Evolutionary conservation across 2,888 invertebrate species (phyloP).

Genomic region (Drosophila phalerata): DNA sequence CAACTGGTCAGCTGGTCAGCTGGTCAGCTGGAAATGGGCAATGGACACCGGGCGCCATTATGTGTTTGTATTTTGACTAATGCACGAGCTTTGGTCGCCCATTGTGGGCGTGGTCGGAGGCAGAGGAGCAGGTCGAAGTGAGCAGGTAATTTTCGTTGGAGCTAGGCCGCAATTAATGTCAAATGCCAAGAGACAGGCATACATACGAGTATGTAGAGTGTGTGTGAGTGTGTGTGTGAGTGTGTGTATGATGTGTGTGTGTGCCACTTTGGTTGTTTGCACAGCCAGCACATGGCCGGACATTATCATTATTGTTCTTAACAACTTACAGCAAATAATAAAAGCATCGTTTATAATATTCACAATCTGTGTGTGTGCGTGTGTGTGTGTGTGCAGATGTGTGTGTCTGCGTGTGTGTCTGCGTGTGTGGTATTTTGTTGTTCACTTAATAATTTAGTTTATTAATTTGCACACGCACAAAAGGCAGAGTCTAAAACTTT

Average conservation of each 20-base stretch:
- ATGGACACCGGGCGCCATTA: conserved; percentile 25
- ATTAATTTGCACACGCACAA: conserved; percentile 74
- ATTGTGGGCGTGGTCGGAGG: conserved; percentile 13
- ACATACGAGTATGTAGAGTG: conserved; percentile 10
- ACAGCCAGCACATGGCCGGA: conserved; percentile 70
- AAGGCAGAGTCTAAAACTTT: conserved; percentile 56
- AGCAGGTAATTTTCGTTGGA: conserved; percentile 70
- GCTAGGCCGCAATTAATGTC: conserved; percentile 80
- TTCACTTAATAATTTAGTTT: conserved; percentile 77
- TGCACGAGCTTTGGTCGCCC: conserved; percentile 41
- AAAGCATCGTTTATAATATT: conserved; percentile 77
- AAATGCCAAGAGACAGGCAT: conserved; percentile 59
- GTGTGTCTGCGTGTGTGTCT: conserved; percentile 21
- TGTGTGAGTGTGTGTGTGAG: conserved; percentile 9
- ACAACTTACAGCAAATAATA: conserved; percentile 76
- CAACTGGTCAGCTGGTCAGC: conserved; percentile 6
- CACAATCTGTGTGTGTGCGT: conserved; percentile 21
- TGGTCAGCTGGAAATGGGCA: not conserved
- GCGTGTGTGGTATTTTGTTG: conserved; percentile 45
- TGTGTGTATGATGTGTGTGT: conserved; percentile 15
- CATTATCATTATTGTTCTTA: conserved; percentile 75
- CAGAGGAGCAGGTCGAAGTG: not conserved
- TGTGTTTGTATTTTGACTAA: conserved; percentile 58
- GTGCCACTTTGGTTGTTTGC: conserved; percentile 15
- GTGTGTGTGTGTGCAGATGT: conserved; percentile 30